These are phyloP conservation scores for Camelus bactrianus DNA, from an alignment of 2,113 vertebrate genomes.

Conservation along the genomic window DNA sequence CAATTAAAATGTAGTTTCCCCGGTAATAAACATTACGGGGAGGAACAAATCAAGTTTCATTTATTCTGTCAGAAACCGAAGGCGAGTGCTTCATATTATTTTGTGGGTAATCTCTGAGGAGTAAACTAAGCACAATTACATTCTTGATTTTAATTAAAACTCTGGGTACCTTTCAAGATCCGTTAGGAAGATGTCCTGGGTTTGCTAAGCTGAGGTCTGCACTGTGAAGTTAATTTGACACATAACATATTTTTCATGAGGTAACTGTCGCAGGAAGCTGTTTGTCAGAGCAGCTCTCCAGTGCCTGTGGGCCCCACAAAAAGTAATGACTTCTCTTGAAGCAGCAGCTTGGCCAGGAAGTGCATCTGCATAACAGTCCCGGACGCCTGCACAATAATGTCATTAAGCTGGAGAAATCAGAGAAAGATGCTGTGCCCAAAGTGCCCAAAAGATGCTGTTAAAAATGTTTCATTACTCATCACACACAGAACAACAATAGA, in stretches of 20 bases:
- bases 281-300: constrained; percentile 86
- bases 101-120: constrained; percentile 84
- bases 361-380: constrained; percentile 89
- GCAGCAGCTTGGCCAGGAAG: constrained; percentile 87
- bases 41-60: constrained; percentile 90
- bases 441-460: constrained; percentile 83
- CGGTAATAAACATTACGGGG: constrained; percentile 83
- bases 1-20: constrained; percentile 87
- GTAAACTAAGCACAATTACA: constrained; percentile 86
- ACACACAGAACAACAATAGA: constrained; percentile 83
- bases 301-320: constrained; percentile 89
- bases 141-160: constrained; percentile 93
- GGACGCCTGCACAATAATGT: constrained; percentile 86
- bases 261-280: constrained; percentile 89
- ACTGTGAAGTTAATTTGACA: constrained; percentile 90
- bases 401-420: constrained; percentile 87
- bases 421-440: constrained; percentile 69
- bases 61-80: constrained; percentile 88
- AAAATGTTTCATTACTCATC: constrained; percentile 87
- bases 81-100: constrained; percentile 85
- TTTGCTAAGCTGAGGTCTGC: constrained; percentile 88
- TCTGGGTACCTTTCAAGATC: constrained; percentile 89
- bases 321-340: constrained; percentile 90
- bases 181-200: constrained; percentile 87
- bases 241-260: constrained; percentile 89